Percentiles rank a stretch among this genome's conserved stretches.
phyloP scores from a whole-genome alignment of 2,797 vertebrate species.

The Anas georgica region DNA sequence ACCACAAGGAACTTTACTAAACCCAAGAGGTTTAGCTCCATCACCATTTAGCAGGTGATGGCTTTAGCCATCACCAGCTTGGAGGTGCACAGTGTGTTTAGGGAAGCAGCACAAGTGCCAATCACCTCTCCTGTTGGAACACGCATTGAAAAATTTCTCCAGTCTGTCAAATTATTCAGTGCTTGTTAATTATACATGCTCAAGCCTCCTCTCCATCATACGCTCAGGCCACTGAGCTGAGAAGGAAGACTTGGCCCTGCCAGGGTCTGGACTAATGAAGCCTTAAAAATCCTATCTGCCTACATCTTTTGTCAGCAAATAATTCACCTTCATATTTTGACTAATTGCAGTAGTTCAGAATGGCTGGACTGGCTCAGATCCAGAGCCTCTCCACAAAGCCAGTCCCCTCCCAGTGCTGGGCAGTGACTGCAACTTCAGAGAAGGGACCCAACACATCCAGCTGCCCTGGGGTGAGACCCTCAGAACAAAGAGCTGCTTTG shows the following conservation, averaged over 20 bases:
- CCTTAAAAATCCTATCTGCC: constrained; percentile 20
- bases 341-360: not conserved
- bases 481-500: not conserved
- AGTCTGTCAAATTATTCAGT: not conserved
- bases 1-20: not conserved
- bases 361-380: not conserved
- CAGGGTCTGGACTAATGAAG: constrained; percentile 4
- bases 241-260: not conserved
- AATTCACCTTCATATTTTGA: not conserved
- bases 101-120: not conserved
- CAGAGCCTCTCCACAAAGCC: not conserved
- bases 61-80: rapidly evolving
- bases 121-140: not conserved
- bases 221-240: not conserved
- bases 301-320: not conserved
- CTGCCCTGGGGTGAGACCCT: rapidly evolving
- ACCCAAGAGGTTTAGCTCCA: rapidly evolving
- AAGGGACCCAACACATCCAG: not conserved
- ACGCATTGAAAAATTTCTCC: not conserved
- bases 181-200: not conserved
- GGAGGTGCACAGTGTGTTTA: too few species aligned
- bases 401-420: not conserved
- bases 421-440: not conserved
- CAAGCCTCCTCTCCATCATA: not conserved
- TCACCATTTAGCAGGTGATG: too few species aligned